A percentile compares a stretch with the other conserved stretches of the same genome.
These are phyloP conservation scores for Peromyscus aztecus DNA, from an alignment of 2,797 vertebrate species.

Conservation along the genomic window DNA sequence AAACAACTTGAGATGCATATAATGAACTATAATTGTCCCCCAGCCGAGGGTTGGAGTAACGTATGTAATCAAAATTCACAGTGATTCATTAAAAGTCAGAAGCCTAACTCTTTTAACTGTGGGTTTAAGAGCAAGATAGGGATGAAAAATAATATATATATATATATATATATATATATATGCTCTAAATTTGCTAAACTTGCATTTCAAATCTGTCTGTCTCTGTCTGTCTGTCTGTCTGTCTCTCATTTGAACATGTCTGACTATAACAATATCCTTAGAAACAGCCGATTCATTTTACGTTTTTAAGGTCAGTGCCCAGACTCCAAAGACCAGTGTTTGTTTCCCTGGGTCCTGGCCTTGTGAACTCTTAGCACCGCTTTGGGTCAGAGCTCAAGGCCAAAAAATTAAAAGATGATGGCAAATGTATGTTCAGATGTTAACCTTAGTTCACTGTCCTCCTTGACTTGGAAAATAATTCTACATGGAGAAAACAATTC, in stretches of 20 bases:
- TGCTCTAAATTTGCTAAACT: conserved; percentile 68
- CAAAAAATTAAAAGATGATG: conserved; percentile 85
- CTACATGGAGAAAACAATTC: conserved; percentile 29
- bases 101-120: conserved; percentile 66
- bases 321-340: conserved; percentile 76
- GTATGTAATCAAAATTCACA: conserved; percentile 85
- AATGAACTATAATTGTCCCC: conserved; percentile 84
- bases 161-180: background rate
- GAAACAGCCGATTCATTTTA: conserved; percentile 83
- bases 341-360: conserved; percentile 82
- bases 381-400: conserved; percentile 84
- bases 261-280: conserved; percentile 79
- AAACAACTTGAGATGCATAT: conserved; percentile 84
- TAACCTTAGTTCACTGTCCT: conserved; percentile 78
- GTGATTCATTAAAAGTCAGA: conserved; percentile 81
- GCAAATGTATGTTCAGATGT: conserved; percentile 75
- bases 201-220: conserved; percentile 56
- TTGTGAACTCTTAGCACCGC: conserved; percentile 75
- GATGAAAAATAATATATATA: conserved; percentile 69
- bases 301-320: conserved; percentile 84
- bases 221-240: background rate
- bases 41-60: conserved; percentile 72
- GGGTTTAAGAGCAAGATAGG: conserved; percentile 64
- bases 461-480: conserved; percentile 36
- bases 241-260: conserved; percentile 67